phyloP scores from a whole-genome alignment of 2,797 vertebrate genomes.

The Arctocebus calabarensis region DNA sequence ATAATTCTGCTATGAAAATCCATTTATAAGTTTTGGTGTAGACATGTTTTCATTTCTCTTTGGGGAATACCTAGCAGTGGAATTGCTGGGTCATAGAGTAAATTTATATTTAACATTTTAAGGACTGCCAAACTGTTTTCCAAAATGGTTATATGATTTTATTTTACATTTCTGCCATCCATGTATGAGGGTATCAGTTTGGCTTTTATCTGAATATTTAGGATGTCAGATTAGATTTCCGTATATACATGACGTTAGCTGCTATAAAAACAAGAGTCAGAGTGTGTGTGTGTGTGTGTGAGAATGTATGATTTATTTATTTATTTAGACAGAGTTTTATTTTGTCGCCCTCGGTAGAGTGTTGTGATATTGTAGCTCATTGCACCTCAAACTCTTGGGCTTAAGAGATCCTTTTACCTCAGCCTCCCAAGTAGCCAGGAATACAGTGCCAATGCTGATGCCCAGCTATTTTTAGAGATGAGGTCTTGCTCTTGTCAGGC shows the following conservation, averaged over 20 bases:
- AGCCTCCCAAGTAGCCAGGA: too few species aligned
- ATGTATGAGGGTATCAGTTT: background rate
- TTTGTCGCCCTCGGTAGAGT: too few species aligned
- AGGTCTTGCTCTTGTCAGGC: too few species aligned
- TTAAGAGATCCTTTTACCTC: too few species aligned
- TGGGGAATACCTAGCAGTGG: background rate
- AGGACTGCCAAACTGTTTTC: conserved; percentile 30
- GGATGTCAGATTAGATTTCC: conserved; percentile 20
- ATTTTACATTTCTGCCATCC: background rate
- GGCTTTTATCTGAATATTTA: background rate
- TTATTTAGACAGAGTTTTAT: too few species aligned
- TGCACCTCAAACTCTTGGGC: too few species aligned
- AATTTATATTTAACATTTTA: conserved; percentile 42
- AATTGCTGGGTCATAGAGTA: conserved; percentile 7
- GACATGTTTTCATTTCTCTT: conserved; percentile 41
- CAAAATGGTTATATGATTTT: background rate
- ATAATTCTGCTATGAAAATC: conserved; percentile 27
- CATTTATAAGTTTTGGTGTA: background rate
- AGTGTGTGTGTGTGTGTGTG: too few species aligned
- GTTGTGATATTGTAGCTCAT: too few species aligned
- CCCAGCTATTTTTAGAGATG: too few species aligned
- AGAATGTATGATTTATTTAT: too few species aligned
- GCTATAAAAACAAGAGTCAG: background rate
- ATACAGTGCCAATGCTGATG: too few species aligned
- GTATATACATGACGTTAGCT: background rate